Evolutionary conservation across 2,888 invertebrate species (phyloP), one percentile per base, ranked within the genome.

Genomic region (Leptopilina drosophilae): DNA sequence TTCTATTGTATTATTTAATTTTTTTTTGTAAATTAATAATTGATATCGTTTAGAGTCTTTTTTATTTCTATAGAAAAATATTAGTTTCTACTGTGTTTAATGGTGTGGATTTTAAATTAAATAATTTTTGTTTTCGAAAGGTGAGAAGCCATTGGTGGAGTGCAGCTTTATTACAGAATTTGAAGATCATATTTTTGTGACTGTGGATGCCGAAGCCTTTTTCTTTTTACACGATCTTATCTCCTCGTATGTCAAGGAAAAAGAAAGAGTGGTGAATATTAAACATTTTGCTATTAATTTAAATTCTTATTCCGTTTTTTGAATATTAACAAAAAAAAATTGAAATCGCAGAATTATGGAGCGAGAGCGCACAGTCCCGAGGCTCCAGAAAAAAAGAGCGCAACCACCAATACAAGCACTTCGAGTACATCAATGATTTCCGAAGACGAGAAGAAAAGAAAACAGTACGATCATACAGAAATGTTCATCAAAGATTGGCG

Each of bases 141-240:
- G 95, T 86, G 94, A 95, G 78, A 97, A 97, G 91, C 98, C 98
- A 2, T 94, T 95, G 76, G 98, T 99, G 49, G 96, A 98, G 87
- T 98, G 98, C 93, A 98, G 98, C 91, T 99, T 99, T 92, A 98
- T 99, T 81, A 99, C 99, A 2, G 98, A 99, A 92, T 99, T 99
- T 92, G 98, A 99, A 91, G 98, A 99, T 92, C 98, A 99, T 91
- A 99, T 99, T 88, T 98, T 98, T 92, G 98, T 99, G 82, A 98
- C 98, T 0, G 98, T 98, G 83, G 98, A 99, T 93, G 99, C 99
- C 0, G 99, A 99, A 93, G 98, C 98, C 1, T 98, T 99, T 93
- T 96, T 99, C 92, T 99, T 99, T 92, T 93, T 99, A 53, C 99
- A 99, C 91, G 99, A 99, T 92, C 94, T 99, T 80, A 97, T 99